Evolutionary conservation across 2,888 invertebrate genomes (phyloP).

Genomic region (Dynastes grantii): DNA sequence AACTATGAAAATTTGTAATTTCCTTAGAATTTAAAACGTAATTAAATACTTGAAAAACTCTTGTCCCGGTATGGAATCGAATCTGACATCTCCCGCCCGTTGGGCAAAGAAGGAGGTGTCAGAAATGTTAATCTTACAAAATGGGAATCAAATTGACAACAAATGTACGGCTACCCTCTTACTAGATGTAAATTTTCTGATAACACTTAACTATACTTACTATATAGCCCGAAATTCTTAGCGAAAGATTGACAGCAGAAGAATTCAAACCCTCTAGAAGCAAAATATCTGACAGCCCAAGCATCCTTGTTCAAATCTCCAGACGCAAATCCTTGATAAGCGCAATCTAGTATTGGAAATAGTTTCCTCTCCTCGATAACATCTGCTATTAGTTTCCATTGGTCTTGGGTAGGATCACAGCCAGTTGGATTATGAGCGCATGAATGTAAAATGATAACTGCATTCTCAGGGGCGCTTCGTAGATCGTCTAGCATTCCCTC

Average conservation of each 20-base stretch:
- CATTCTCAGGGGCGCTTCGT: slow-evolving; percentile 83
- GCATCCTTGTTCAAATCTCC: slow-evolving; percentile 96
- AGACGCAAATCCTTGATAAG: slow-evolving; percentile 97
- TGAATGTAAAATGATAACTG: slow-evolving; percentile 94
- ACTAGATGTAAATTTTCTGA: too few species aligned
- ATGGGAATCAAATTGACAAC: too few species aligned
- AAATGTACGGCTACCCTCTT: too few species aligned
- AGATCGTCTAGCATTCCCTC: slow-evolving; percentile 88
- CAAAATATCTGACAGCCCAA: slow-evolving; percentile 93
- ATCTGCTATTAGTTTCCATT: slow-evolving; percentile 93
- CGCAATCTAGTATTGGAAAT: slow-evolving; percentile 95
- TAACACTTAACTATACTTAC: slow-evolving; percentile 65
- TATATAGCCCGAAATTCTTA: slow-evolving; percentile 99
- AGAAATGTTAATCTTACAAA: too few species aligned
- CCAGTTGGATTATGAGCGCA: slow-evolving; percentile 99
- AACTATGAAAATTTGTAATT: too few species aligned
- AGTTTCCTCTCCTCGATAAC: slow-evolving; percentile 86
- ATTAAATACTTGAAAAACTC: too few species aligned
- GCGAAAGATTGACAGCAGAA: slow-evolving; percentile 97
- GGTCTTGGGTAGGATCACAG: slow-evolving; percentile 93
- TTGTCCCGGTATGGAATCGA: too few species aligned
- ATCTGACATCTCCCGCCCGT: too few species aligned
- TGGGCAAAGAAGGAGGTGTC: too few species aligned
- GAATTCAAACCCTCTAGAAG: slow-evolving; percentile 89
- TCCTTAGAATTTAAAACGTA: too few species aligned